Conservation (phyloP, 2,888 invertebrate species). For the Spicauda simplicius region DNA sequence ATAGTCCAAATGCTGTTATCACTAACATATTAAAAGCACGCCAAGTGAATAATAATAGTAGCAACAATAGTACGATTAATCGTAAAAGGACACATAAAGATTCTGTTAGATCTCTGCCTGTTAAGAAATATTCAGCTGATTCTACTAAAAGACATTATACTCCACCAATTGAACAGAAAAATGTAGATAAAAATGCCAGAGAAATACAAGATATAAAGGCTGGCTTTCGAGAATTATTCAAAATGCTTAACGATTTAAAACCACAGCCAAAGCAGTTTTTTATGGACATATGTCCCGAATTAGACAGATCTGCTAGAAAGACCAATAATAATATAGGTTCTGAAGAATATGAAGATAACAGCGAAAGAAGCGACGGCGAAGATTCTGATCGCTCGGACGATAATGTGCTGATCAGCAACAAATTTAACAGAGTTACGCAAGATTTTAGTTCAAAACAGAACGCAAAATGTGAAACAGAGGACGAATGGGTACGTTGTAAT, state of each 20-base stretch:
- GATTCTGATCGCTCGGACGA: conserved; percentile 51
- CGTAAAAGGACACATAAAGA: conserved; percentile 52
- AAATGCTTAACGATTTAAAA: conserved; percentile 56
- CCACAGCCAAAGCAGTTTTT: conserved; percentile 36
- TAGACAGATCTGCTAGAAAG: conserved; percentile 39
- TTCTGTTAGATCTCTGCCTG: conserved; percentile 31
- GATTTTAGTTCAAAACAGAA: conserved; percentile 11
- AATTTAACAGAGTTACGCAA: conserved; percentile 43
- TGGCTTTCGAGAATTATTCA: conserved; percentile 55
- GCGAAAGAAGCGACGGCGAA: conserved; percentile 45
- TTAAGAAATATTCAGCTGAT: conserved; percentile 57
- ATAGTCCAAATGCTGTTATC: conserved; percentile 59
- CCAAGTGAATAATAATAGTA: conserved; percentile 41
- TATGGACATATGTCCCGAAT: conserved; percentile 7
- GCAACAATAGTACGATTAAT: conserved; percentile 37
- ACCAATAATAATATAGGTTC: conserved; percentile 54
- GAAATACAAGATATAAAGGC: conserved; percentile 55
- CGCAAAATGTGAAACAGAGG: conserved; percentile 22
- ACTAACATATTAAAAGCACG: conserved; percentile 54
- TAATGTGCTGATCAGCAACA: conserved; percentile 51
- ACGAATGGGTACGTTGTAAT: conserved; percentile 47
- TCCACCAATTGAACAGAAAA: conserved; percentile 43
- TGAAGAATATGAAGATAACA: conserved; percentile 43
- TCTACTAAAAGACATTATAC: conserved; percentile 54
- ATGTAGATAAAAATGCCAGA: conserved; percentile 47